These are phyloP conservation scores for Octodonta nipae DNA, from an alignment of 2,888 invertebrate genomes.

Conservation along the genomic window DNA sequence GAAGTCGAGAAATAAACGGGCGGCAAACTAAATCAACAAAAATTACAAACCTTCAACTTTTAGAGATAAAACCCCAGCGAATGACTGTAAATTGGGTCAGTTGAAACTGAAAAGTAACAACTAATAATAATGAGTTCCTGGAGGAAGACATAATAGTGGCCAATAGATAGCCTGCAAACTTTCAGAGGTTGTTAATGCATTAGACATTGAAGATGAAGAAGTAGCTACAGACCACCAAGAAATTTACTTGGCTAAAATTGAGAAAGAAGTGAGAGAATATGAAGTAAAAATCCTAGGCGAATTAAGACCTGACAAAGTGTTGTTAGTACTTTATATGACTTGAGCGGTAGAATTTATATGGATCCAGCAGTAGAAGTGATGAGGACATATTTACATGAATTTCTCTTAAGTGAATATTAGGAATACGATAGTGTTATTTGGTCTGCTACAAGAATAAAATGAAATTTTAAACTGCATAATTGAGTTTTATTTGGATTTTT, in stretches of 20 bases:
- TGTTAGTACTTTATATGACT: conserved; percentile 89
- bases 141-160: conserved; percentile 84
- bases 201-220: conserved; percentile 82
- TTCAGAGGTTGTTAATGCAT: conserved; percentile 79
- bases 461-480: conserved; percentile 85
- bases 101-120: conserved; percentile 72
- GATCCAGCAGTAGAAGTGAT: conserved; percentile 76
- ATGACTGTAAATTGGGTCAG: conserved; percentile 60
- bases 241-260: conserved; percentile 65
- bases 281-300: conserved; percentile 70
- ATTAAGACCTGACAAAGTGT: conserved; percentile 70
- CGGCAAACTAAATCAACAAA: conserved; percentile 85
- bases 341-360: conserved; percentile 87
- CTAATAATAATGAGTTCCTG: conserved; percentile 95
- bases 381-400: conserved; percentile 91
- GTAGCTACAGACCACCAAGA: conserved; percentile 53
- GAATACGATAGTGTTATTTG: conserved; percentile 95
- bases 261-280: conserved; percentile 71
- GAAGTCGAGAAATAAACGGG: conserved; percentile 77
- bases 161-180: conserved; percentile 66
- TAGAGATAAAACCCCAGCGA: conserved; percentile 70
- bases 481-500: conserved; percentile 77
- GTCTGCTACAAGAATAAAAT: conserved; percentile 97
- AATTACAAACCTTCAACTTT: conserved; percentile 74
- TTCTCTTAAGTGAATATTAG: conserved; percentile 72